These are phyloP conservation scores for Caretta caretta DNA, from an alignment of 2,113 vertebrate genomes.

Conservation along the genomic window DNA sequence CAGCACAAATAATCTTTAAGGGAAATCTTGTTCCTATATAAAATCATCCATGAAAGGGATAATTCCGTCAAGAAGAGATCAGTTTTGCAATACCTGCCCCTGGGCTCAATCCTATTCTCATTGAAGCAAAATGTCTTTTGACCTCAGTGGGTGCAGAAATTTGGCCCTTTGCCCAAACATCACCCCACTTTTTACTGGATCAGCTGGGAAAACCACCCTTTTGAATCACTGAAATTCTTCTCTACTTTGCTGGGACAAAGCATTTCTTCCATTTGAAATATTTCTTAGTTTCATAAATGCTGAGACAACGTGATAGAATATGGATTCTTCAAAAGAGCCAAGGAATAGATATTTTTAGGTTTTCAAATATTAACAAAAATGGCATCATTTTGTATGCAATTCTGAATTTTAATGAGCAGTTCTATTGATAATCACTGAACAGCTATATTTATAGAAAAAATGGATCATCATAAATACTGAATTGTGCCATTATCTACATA, in stretches of 20 bases:
- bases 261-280: slow-evolving; percentile 63
- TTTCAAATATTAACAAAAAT: slow-evolving; percentile 63
- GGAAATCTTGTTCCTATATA: slow-evolving; percentile 46
- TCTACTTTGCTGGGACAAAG: slow-evolving; percentile 47
- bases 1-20: slow-evolving; percentile 55
- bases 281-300: slow-evolving; percentile 55
- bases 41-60: slow-evolving; percentile 41
- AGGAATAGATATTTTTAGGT: slow-evolving; percentile 66
- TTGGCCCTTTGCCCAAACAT: slow-evolving; percentile 47
- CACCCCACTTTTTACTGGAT: slow-evolving; percentile 29
- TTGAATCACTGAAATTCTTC: slow-evolving; percentile 40
- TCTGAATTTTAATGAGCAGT: slow-evolving; percentile 74
- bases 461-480: slow-evolving; percentile 64
- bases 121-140: slow-evolving; percentile 15
- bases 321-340: slow-evolving; percentile 48
- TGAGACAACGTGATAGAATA: slow-evolving; percentile 60
- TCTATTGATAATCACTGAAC: slow-evolving; percentile 70
- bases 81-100: slow-evolving; percentile 32
- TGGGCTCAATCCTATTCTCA: slow-evolving; percentile 40
- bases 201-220: not conserved
- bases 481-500: slow-evolving; percentile 67
- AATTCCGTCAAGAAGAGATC: not conserved
- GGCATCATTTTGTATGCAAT: slow-evolving; percentile 67
- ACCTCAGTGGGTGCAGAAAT: not conserved
- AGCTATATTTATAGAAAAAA: slow-evolving; percentile 73